Evolutionary conservation across 37 sponge, comb jelly and placozoan species (phyloP), one percentile per base, ranked within the genome.

Genomic region (Sycon ciliatum): DNA sequence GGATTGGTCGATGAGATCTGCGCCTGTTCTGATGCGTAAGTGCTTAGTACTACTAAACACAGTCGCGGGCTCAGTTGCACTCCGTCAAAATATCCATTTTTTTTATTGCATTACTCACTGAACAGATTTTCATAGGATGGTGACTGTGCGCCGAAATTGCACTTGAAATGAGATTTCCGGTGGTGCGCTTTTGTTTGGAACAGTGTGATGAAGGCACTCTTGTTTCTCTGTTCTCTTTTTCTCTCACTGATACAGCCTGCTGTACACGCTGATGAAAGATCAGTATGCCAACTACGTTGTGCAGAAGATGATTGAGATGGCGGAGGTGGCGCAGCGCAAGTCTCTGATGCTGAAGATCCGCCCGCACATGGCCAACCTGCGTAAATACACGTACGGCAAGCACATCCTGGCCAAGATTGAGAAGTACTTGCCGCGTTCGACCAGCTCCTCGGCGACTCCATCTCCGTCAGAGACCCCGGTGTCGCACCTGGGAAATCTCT

Each of bases 211-310:
- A n/a, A n/a, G n/a, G 11, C 24, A 23, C 63, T 60, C 16, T 60
- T 60, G 63, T 60, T 18, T 6, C 22, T 11, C 30, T 76, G 34
- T 23, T 52, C 31, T 27, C 32, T 38, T 24, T 26, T 72, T 71
- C 27, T 46, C 5, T 61, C 30, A 2, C 38, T 68, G 34, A 23
- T 53, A 70, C 64, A 89, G 90, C 42, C 78, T 78, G 32, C 76
- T 94, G 9, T 81, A 85, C 67, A 73, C 78, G 3, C 81, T 94
- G 87, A 86, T 89, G 83, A 95, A 87, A 53, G 91, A 95, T 42
- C 91, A 84, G 73, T 95, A 80, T 57, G 96, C 84, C 60, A 95
- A 95, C 71, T 95, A 95, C 56, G 96, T 95, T 13, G 75, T 95
- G 1, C 96, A 95, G 81, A 87, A 84, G 34, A 87, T 87, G 76